Percentiles rank a stretch among this genome's conserved stretches.
Conservation (phyloP, 2,888 invertebrate species). For the Thecophora atra region DNA sequence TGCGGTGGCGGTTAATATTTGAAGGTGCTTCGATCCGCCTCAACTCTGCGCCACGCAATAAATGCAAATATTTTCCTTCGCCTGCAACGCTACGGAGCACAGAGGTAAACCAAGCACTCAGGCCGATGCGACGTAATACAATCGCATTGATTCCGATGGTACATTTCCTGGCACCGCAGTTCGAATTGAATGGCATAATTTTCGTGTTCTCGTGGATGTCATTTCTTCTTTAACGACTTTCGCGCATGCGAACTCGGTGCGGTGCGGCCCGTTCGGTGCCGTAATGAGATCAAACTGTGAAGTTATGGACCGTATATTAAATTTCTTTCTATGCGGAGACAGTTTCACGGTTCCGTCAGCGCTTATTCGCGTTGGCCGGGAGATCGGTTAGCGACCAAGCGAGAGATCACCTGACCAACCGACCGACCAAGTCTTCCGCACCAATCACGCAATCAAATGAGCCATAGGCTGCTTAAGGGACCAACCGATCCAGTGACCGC, state of each 20-base stretch:
- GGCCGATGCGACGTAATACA: neutral
- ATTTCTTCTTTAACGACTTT: constrained; percentile 12
- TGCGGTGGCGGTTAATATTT: constrained; percentile 39
- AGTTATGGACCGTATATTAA: constrained; percentile 9
- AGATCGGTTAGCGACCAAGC: no score
- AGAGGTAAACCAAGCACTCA: neutral
- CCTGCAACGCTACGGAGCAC: constrained; percentile 21
- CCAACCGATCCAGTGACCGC: no score
- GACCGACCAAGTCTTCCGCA: no score
- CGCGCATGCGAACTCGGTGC: constrained; percentile 18
- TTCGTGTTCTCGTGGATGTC: constrained; percentile 9
- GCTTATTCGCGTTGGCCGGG: no score
- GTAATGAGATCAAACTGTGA: constrained; percentile 21
- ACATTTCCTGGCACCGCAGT: constrained; percentile 13
- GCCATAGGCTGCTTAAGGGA: no score
- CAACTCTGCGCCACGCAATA: constrained; percentile 27
- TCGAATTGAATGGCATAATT: constrained; percentile 26
- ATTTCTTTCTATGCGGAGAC: neutral
- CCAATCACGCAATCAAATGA: no score
- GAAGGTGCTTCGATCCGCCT: neutral
- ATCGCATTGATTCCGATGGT: neutral
- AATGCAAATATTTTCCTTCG: constrained; percentile 38
- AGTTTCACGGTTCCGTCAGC: neutral
- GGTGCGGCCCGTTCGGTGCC: neutral
- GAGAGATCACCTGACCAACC: no score